phyloP scores from a whole-genome alignment of 2,888 invertebrate species.

The Crioceris asparagi region DNA sequence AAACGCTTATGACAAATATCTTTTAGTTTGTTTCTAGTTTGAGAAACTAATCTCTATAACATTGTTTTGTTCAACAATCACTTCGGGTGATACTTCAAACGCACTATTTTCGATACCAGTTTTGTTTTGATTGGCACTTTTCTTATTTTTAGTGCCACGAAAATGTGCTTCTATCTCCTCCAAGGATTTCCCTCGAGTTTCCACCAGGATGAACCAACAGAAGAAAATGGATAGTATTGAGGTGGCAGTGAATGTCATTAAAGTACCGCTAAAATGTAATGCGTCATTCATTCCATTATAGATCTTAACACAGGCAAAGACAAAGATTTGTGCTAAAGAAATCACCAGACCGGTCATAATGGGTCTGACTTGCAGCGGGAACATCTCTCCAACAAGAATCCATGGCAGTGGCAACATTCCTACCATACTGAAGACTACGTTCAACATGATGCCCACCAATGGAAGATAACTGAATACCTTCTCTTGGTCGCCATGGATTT shows the following conservation, averaged over 20 bases:
- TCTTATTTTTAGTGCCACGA: constrained; percentile 36
- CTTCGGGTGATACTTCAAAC: constrained; percentile 22
- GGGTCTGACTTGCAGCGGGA: constrained; percentile 56
- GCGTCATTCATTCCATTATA: constrained; percentile 51
- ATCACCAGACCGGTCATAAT: constrained; percentile 60
- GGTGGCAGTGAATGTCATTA: constrained; percentile 52
- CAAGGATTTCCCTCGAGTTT: constrained; percentile 58
- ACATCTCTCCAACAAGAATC: constrained; percentile 65
- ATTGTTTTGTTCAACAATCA: constrained; percentile 1
- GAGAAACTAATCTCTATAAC: too few species aligned
- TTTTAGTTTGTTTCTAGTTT: too few species aligned
- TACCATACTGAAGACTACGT: constrained; percentile 63
- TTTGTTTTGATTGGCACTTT: background rate
- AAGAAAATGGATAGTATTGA: constrained; percentile 52
- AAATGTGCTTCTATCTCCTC: constrained; percentile 57
- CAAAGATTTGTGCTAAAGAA: constrained; percentile 57
- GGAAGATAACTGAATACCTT: constrained; percentile 36
- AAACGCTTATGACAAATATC: too few species aligned
- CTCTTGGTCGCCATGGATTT: constrained; percentile 25
- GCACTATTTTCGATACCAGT: constrained; percentile 30
- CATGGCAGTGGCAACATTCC: constrained; percentile 64
- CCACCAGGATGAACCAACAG: constrained; percentile 51
- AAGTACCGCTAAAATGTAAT: constrained; percentile 50
- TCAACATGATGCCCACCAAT: constrained; percentile 51
- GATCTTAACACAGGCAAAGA: constrained; percentile 60